Conservation (phyloP, 2,888 invertebrate genomes). For the Lagria hirta region DNA sequence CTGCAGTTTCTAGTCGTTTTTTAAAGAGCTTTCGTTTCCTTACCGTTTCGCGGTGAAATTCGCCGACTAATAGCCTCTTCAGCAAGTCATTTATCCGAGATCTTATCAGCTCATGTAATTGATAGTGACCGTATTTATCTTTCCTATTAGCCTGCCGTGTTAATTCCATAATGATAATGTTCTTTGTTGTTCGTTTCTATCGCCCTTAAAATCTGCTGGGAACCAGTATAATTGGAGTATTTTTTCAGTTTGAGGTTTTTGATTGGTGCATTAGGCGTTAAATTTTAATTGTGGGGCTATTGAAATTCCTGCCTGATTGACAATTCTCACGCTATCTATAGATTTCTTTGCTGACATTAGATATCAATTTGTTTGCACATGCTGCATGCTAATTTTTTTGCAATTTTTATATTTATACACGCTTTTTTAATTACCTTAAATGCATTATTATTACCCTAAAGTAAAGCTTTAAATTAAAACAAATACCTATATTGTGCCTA, state of each 20-base stretch:
- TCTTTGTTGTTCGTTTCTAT: conserved; percentile 37
- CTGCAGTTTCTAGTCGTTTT: conserved; percentile 7
- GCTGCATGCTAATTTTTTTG: too few species aligned
- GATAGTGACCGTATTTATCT: conserved; percentile 42
- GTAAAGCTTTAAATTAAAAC: too few species aligned
- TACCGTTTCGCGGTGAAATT: conserved; percentile 4
- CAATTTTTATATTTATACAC: too few species aligned
- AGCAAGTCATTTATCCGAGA: conserved; percentile 38
- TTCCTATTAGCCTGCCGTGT: conserved; percentile 38
- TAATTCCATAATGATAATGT: conserved; percentile 40
- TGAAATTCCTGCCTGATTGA: conserved; percentile 25
- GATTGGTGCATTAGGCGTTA: conserved; percentile 33
- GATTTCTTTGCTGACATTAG: neutral
- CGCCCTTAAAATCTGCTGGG: conserved; percentile 28
- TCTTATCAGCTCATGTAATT: conserved; percentile 40
- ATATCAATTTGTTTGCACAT: too few species aligned
- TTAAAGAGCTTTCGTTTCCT: conserved; percentile 4
- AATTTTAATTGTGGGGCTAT: conserved; percentile 32
- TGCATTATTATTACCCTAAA: too few species aligned
- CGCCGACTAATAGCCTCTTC: conserved; percentile 37
- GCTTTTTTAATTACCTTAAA: too few species aligned
- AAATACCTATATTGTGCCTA: too few species aligned
- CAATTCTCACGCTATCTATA: conserved; percentile 24
- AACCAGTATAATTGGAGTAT: conserved; percentile 35
- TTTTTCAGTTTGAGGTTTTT: conserved; percentile 25